Conservation (phyloP, 2,113 vertebrate genomes). For the Bufo bufo region DNA sequence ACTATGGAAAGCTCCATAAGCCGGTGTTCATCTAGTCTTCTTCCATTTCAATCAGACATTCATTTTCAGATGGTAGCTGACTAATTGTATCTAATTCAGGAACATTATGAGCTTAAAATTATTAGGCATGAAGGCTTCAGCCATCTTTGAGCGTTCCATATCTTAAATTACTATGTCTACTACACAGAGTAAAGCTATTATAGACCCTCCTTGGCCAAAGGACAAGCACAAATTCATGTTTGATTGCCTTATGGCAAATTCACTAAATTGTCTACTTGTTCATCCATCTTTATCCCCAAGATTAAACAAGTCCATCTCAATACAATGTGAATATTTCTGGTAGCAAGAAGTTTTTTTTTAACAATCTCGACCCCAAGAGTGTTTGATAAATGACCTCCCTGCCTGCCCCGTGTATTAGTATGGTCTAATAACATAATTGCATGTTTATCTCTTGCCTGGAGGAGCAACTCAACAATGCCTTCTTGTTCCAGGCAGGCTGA, state of each 20-base stretch:
- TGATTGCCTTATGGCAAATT: background rate
- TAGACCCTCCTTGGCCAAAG: background rate
- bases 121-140: background rate
- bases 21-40: background rate
- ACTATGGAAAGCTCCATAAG: background rate
- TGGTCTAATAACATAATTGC: slow-evolving; percentile 52
- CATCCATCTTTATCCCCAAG: slow-evolving; percentile 10
- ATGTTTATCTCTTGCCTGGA: slow-evolving; percentile 39
- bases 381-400: slow-evolving; percentile 48
- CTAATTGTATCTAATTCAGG: slow-evolving; percentile 13
- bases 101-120: background rate
- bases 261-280: background rate
- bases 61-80: background rate
- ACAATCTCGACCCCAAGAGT: background rate
- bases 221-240: background rate
- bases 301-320: slow-evolving; percentile 34
- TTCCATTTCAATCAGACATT: background rate
- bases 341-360: background rate
- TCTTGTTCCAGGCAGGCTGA: slow-evolving; percentile 45
- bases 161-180: background rate
- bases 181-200: background rate
- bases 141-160: background rate
- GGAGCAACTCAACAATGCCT: slow-evolving; percentile 41
- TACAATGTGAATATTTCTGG: slow-evolving; percentile 28
- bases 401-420: slow-evolving; percentile 35